Base-by-base conservation (phyloP, 1,140 invertebrate genomes). In the Tetramorium alpestre region DNA sequence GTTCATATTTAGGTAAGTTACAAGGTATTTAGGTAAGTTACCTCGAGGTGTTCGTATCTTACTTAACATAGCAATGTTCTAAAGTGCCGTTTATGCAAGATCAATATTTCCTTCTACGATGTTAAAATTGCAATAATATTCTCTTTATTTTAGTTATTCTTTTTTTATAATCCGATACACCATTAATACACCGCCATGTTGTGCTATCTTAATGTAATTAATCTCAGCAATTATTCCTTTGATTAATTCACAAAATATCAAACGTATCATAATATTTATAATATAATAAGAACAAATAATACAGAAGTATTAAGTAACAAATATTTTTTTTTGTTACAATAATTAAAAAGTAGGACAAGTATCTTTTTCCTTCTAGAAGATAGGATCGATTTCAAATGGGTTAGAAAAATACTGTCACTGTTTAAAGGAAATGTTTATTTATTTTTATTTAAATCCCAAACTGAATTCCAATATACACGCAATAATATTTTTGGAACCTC, bases 1-100 rank as follows among this genome's bases (percentile, higher is more conserved):
- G 67, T 86, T 81, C 58, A 86, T 72, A 89, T 90, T 85, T 54
- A 51, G 22, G 44, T 64, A 65, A 13, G 60, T 85, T 78, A 78
- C 25, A 28, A 82, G 8, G n/a, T 0, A 89, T 90, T 85, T 54
- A 51, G 33, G 44, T 64, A 65, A 13, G 60, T 85, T 78, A 78
- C 44, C 4, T 73, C 13, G 28, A 75, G 41, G 28, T 13, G 13
- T 51, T 41, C 7, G 4, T 49, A 11, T 67, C 47, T 54, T 54
- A 44, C 25, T 8, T 67, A 51, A 16, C 33, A n/a, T 18, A 22
- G 16, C 4, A 10, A 54, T n/a, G 2, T n/a, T n/a, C 56, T 41
- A 56, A 69, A n/a, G 44, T 6, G 13, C 3, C 16, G 8, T 5
- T 81, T 54, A 4, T 28, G 38, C 22, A 3, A 81, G 22, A 8